Base-by-base conservation (phyloP, 2,888 invertebrate species). In the Drosophila mercatorum region DNA sequence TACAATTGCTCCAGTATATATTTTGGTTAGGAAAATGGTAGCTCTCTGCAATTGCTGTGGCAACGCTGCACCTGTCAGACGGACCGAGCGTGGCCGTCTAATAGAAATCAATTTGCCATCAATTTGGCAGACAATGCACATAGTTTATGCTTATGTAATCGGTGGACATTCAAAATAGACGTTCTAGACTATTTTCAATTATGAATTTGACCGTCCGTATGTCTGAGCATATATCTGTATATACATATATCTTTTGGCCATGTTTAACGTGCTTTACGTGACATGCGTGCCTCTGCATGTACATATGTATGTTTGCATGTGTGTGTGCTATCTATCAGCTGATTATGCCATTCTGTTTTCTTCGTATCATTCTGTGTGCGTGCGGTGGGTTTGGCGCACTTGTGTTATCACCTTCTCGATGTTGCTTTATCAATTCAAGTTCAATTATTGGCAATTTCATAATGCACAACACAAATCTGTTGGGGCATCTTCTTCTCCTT, bases 31-130 rank as follows among this genome's bases (percentile, higher is more conserved):
- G 12, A 34, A 17, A 69, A 52, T 64, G 43, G n/a, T 51, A 6
- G 28, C 6, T 34, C 31, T 34, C 34, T n/a, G 46, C n/a, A 43
- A 62, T 46, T 49, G 22, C 36, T 41, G 49, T 70, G 70, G 55
- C 71, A 75, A 75, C 61, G 14, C 52, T 53, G 10, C 69, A 59
- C 40, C 53, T 64, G 34, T 31, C 36, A n/a, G 43, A 8, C 43
- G 7, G 17, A 7, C 17, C n/a, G 43, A 36, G 26, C n/a, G 34
- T 46, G 17, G 22, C 43, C 22, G 17, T 36, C 36, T 28, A 43
- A 53, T 46, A 46, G 61, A 58, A 69, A 71, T 68, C 75, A 78
- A 75, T 81, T 74, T 65, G 72, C 67, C 63, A 56, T 76, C 61
- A 57, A 75, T 72, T 75, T 63, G 61, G 59, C 71, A 57, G 40